Evolutionary conservation across 2,888 invertebrate species (phyloP), one percentile per base, ranked within the genome.

Genomic region (Sesamia inferens): DNA sequence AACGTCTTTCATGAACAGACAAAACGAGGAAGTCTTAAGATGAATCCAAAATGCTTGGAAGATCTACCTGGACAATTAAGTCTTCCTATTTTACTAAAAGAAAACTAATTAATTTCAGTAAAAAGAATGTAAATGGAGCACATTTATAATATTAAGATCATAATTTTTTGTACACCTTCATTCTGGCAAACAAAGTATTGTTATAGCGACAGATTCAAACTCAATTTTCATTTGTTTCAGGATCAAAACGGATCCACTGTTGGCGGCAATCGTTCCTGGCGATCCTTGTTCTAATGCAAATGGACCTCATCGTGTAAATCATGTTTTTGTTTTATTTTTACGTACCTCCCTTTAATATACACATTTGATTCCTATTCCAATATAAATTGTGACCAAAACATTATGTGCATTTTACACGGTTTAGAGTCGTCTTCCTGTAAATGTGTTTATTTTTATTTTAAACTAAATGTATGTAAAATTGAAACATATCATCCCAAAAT

Each of bases 401-500:
- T 75, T 70, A 54, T 22, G 74, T 76, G 67, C 1, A 31, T 68
- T 19, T 55, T 7, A 44, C 65, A 65, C 14, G 10, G 44, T 67
- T 75, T 51, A 57, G 48, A 79, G 74, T 82, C 54, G 72, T 82
- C 74, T 82, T 75, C 78, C 76, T 76, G 68, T 54, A 51, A 68
- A 74, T 68, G 63, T 75, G 51, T 66, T 61, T 62, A 6, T 7
- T 73, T 76, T 78, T 61, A 69, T 82, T 78, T 51, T 55, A 44
- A 65, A 13, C 65, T 68, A 31, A 51, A 55, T 67, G 22, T 74
- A 63, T 85, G 73, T 81, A 82, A 85, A 87, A 86, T 75, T 88
- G 83, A 91, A 91, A 95, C 95, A 95, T 95, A 95, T 95, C 95
- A 94, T 91, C 88, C 88, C 86, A 85, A 87, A 83, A 90, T 85